Base-by-base conservation (phyloP, 2,797 vertebrate species). In the Bovichtus variegatus region DNA sequence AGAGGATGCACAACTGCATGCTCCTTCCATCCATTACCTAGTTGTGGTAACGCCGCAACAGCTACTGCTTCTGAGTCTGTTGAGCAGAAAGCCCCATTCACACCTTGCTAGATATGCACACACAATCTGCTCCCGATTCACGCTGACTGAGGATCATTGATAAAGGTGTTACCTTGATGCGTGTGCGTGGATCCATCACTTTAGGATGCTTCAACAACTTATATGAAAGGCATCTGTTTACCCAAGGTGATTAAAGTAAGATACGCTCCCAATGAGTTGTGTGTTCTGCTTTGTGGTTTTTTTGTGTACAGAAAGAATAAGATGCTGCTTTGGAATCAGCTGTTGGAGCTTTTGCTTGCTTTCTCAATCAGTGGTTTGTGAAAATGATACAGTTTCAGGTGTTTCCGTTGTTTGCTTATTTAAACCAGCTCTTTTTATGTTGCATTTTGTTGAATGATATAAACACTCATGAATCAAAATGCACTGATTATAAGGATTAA, bases 1-100 rank as follows among this genome's bases (percentile, higher is more conserved):
- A 92, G 91, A 89, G 89, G 89, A 92, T 94, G 90, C 91, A 91
- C 78, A 89, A 86, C 88, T 90, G 90, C 90, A 93, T 92, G 87
- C 88, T 90, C 88, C 89, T 92, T 86, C 87, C 88, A 94, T 93
- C 93, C 90, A 92, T 94, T 95, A 93, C 74, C 80, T 44, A 68
- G 73, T 86, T 85, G 78, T 78, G 75, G 86, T 88, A 86, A 82
- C 38, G 3, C 74, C 51, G 43, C 66, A 74, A 59, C 71, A 83
- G 49, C 66, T 70, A 36, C 74, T 57, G 71, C 79, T 44, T 76
- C 63, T 27, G 15, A 62, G 38, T 38, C 47, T 21, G 36, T 63
- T 50, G 13, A 73, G 67, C 27, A 78, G 40, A 78, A 78, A 75
- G 51, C 31, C 38, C 63, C 38, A 46, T 34, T 31, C 69, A 74